A percentile compares a stretch with the other conserved stretches of the same genome.
phyloP scores from a whole-genome alignment of 37 sponge, comb jelly and placozoan genomes.

The Ianthella basta region DNA sequence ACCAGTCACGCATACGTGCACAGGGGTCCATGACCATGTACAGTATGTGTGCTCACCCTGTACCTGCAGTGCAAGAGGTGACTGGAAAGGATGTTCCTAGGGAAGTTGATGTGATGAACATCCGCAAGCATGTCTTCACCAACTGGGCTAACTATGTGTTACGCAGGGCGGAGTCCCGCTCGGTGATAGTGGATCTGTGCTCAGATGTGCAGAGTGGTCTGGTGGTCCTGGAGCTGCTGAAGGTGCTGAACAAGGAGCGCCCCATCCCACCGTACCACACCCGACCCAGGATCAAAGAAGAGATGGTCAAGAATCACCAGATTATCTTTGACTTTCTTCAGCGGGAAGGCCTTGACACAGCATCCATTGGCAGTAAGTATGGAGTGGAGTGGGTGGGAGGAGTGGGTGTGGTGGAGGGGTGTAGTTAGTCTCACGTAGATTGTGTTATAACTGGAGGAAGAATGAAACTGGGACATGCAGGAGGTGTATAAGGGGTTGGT shows the following conservation, averaged over 20 bases:
- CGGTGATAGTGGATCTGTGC: constrained; percentile 62
- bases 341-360: constrained; percentile 56
- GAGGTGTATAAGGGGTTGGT: too few relatives aligned
- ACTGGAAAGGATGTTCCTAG: constrained; percentile 2
- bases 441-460: too few relatives aligned
- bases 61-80: too few relatives aligned
- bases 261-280: constrained; percentile 48
- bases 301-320: constrained; percentile 81
- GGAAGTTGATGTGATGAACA: constrained; percentile 77
- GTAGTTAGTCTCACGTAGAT: too few relatives aligned
- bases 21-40: too few relatives aligned
- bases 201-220: constrained; percentile 88
- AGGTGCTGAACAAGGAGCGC: constrained; percentile 59
- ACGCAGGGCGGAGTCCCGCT: constrained; percentile 35
- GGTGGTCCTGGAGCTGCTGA: constrained; percentile 79
- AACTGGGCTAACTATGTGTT: constrained; percentile 91
- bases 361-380: constrained; percentile 14
- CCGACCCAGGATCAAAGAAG: constrained; percentile 58
- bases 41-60: too few relatives aligned
- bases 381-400: too few relatives aligned
- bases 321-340: constrained; percentile 62
- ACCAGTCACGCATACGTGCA: too few relatives aligned
- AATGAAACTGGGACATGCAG: too few relatives aligned
- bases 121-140: constrained; percentile 87
- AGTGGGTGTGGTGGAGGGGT: too few relatives aligned